Base-by-base conservation (phyloP, 2,113 vertebrate genomes). In the Centropus unirufus region DNA sequence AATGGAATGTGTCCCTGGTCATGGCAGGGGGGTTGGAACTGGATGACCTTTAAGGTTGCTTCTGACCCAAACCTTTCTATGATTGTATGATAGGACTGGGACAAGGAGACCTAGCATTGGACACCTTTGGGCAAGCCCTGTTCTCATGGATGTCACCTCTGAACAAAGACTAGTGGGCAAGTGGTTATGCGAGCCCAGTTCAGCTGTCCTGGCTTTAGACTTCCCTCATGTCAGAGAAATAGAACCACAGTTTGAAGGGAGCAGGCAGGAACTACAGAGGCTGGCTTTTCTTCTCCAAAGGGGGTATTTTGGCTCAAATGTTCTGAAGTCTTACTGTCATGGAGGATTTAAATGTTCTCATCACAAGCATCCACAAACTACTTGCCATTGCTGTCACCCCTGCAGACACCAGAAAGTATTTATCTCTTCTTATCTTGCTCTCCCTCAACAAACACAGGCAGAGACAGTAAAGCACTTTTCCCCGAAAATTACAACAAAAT, bases 81-180 rank as follows among this genome's bases (percentile, higher is more conserved):
- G 47, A 49, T 49, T 49, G 9, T 49, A 20, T 49, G 47, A 49
- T 23, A 49, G 47, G 17, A 59, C 22, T 0, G 3, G 68, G 29
- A 16, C 20, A 5, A 19, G 23, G 17, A 34, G 23, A 27, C 14
- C 18, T 14, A 8, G 39, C 39, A 6, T 14, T 11, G 0, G n/a
- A 12, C 1, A 2, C 18, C 3, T 0, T 20, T 0, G 2, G 26
- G 64, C 51, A 8, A 26, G 67, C 47, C 4, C 77, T 1, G 26
- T 23, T 17, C 30, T 67, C 17, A 42, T 2, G 0, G 32, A 7
- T 20, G 29, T 6, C 30, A 8, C 10, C 21, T 26, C 26, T 2
- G 0, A 1, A 20, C 29, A 4, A 14, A 4, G 1, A 0, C 46
- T 2, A 64, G 26, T 8, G 0, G n/a, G 30, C 23, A 19, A 23